phyloP scores from a whole-genome alignment of 1,140 invertebrate species.

The Monomorium pharaonis region DNA sequence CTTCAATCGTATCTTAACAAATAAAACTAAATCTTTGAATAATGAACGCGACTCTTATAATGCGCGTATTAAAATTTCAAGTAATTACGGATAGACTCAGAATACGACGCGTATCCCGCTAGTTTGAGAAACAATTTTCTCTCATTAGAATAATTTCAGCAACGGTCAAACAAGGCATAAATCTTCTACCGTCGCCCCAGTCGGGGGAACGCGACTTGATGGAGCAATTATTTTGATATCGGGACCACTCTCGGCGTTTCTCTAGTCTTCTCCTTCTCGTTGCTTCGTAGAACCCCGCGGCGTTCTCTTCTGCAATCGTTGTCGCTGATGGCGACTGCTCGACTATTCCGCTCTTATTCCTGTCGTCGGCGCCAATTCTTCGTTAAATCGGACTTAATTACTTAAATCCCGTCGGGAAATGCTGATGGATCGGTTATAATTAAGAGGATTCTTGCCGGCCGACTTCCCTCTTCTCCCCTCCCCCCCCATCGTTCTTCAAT shows the following conservation, averaged over 20 bases:
- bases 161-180: conserved; percentile 73
- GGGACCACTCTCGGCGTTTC: conserved; percentile 64
- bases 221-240: conserved; percentile 79
- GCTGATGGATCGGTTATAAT: conserved; percentile 77
- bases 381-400: conserved; percentile 79
- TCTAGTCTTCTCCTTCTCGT: conserved; percentile 53
- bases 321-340: conserved; percentile 63
- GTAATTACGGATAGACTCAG: conserved; percentile 53
- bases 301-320: conserved; percentile 31
- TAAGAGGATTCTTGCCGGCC: conserved; percentile 72
- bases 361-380: conserved; percentile 75
- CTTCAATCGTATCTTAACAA: neutral
- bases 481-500: neutral
- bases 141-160: conserved; percentile 67
- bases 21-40: neutral
- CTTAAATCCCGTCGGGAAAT: conserved; percentile 76
- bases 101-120: conserved; percentile 8
- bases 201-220: conserved; percentile 64
- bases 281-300: conserved; percentile 36
- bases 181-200: conserved; percentile 65
- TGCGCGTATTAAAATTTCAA: neutral
- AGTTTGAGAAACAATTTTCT: conserved; percentile 67
- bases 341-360: conserved; percentile 70
- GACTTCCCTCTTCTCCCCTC: conserved; percentile 32
- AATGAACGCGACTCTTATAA: neutral